Evolutionary conservation across 2,113 vertebrate species (phyloP), one percentile per base, ranked within the genome.

Genomic region (Pachyramphus minor): DNA sequence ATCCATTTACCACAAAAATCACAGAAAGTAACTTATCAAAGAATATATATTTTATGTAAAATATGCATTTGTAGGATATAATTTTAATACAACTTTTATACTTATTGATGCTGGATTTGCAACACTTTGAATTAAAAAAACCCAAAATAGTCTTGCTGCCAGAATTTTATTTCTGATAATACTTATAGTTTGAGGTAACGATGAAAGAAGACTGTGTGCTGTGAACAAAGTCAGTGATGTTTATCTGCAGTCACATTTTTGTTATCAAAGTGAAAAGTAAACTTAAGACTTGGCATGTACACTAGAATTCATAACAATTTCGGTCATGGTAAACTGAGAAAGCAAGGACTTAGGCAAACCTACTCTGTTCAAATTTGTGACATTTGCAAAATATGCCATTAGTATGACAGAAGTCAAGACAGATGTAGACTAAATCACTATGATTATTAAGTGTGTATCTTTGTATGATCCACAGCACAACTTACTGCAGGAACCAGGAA

Each of bases 31-130:
- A 95, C 84, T 87, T 45, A 93, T 98, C 95, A 85, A 98, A 98
- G 97, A 98, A 98, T 98, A 97, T 97, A 86, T 98, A 91, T 98
- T 90, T 98, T 98, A 98, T 98, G 98, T 91, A 98, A 98, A 98
- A 98, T 98, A 98, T 98, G 98, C 98, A 98, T 97, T 97, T 98
- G 83, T 96, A 81, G 75, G 95, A 97, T 98, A 98, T 97, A 96
- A 97, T 97, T 97, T 97, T 84, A 97, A 97, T 97, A 96, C 87
- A 96, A 93, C 95, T 94, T 97, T 95, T 97, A 95, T 97, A 97
- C 79, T 97, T 96, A 96, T 44, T 83, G 75, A 97, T 94, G 93
- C 91, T 95, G 49, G 76, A 25, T 96, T 95, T 95, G 94, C 87
- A 92, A 97, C 91, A 90, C 71, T 72, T 67, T 75, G 84, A 97